These are phyloP conservation scores for Pelochelys cantorii DNA, from an alignment of 2,797 vertebrate genomes.

Conservation along the genomic window DNA sequence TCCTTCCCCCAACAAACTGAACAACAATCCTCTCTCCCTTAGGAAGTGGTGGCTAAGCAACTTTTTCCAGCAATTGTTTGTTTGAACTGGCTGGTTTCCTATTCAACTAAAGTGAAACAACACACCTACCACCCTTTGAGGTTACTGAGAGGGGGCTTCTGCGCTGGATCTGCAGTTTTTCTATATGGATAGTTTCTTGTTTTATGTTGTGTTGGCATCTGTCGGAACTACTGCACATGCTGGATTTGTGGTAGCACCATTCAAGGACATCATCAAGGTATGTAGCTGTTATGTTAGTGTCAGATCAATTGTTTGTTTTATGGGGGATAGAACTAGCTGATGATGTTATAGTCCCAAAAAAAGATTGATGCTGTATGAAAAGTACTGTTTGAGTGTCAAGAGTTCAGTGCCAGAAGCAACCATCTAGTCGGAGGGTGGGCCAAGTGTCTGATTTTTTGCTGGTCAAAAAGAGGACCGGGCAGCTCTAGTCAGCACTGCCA, in stretches of 20 bases:
- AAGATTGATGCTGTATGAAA: neutral
- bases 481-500: too few relatives aligned
- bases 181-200: neutral
- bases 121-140: neutral
- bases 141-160: neutral
- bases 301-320: neutral
- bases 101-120: neutral
- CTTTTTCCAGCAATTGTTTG: neutral
- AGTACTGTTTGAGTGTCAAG: neutral
- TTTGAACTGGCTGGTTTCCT: neutral
- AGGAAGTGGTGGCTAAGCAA: neutral
- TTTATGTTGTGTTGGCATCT: neutral
- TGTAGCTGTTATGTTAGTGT: neutral
- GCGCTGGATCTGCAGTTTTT: neutral
- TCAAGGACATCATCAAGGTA: accelerated
- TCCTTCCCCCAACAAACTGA: neutral
- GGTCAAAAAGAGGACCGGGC: too few relatives aligned
- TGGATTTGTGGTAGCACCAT: accelerated
- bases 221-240: accelerated
- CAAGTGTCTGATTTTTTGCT: too few relatives aligned
- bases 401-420: neutral
- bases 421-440: neutral
- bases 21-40: neutral
- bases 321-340: neutral
- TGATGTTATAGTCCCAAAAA: neutral